A percentile compares a stretch with the other conserved stretches of the same genome.
Conservation (phyloP, 2,888 invertebrate genomes). For the Acanthacorydalis orientalis region DNA sequence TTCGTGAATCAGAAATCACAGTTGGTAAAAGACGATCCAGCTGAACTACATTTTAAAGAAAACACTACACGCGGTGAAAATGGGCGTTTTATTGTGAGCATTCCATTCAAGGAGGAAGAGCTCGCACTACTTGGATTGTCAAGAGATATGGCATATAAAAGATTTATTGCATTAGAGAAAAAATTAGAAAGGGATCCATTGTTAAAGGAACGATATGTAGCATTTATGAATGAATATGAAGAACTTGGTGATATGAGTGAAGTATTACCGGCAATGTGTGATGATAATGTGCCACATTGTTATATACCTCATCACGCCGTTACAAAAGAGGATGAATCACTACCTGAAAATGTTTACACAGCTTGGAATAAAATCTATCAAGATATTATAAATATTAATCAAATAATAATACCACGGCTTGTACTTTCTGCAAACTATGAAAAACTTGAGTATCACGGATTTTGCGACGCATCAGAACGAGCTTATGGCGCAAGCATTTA, state of each 20-base stretch:
- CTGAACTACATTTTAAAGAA: constrained; percentile 5
- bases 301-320: constrained; percentile 10
- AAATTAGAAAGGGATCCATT: constrained; percentile 3
- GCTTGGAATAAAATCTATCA: not conserved
- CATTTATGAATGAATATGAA: constrained; percentile 6
- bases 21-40: constrained; percentile 2
- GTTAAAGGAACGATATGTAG: not conserved
- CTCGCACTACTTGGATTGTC: constrained; percentile 2
- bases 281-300: not conserved
- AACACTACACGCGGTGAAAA: not conserved
- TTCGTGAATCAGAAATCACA: not conserved
- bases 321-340: constrained; percentile 1
- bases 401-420: not conserved
- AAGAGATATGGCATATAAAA: constrained; percentile 3
- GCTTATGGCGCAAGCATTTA: constrained; percentile 3
- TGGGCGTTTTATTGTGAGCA: constrained; percentile 5
- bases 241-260: constrained; percentile 5
- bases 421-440: not conserved
- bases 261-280: not conserved
- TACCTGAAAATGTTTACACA: not conserved
- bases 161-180: constrained; percentile 5
- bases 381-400: not conserved
- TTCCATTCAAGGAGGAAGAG: constrained; percentile 5
- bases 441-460: not conserved
- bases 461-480: not conserved